Evolutionary conservation across 2,797 vertebrate species (phyloP), one percentile per base, ranked within the genome.

Genomic region (Oceanodroma leucorhoa): DNA sequence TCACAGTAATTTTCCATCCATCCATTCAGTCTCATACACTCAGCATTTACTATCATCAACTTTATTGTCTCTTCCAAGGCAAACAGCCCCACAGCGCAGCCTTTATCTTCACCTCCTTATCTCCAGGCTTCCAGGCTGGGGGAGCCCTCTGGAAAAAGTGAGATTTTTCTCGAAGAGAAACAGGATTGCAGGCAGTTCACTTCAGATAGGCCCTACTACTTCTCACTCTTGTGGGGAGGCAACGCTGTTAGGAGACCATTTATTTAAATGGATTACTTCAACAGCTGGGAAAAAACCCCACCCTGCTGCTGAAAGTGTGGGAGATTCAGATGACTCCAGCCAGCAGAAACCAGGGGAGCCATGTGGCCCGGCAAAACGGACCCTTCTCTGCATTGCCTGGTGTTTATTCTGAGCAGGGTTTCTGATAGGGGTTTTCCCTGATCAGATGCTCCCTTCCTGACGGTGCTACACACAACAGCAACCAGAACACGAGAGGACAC

Each of bases 31-130:
- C 88, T 96, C 78, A 94, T 96, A 65, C 88, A 94, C 86, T 96
- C 94, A 95, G 94, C 94, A 92, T 94, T 96, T 95, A 80, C 95
- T 96, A 96, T 96, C 94, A 89, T 90, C 94, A 71, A 38, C 93
- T 95, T 97, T 91, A 89, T 94, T 96, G 95, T 96, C 96, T 95
- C 95, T 95, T 96, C 96, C 94, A 96, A 87, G 66, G 83, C 93
- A 96, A 97, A 97, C 96, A 96, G 78, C 92, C 61, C 51, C 58
- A 67, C 50, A 93, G 94, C 5, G 2, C 83, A 75, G 78, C 79
- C 54, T 93, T 96, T 96, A 97, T 96, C 96, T 95, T 89, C 4
- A 1, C 41, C 60, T 92, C 50, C 81, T 95, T 96, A 97, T 97
- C 96, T 95, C 78, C 96, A 95, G 96, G 96, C 95, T 97, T 96